These are phyloP conservation scores for Heterodera schachtii DNA, from an alignment of 1,140 invertebrate species.

Conservation along the genomic window DNA sequence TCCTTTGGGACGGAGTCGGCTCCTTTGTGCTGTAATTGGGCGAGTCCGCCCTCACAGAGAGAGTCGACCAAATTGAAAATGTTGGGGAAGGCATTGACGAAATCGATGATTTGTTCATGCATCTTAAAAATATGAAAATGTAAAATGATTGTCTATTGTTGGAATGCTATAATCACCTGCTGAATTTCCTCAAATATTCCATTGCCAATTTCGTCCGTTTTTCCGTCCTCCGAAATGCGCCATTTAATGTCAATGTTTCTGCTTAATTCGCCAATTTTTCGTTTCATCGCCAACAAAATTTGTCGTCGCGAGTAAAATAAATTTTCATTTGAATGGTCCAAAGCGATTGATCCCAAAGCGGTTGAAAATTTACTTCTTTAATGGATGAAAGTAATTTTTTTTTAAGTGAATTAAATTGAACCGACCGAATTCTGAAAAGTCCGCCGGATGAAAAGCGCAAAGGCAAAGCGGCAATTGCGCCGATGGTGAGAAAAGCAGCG, in stretches of 20 bases:
- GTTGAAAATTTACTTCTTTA: conserved; percentile 42
- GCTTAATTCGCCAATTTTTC: conserved; percentile 49
- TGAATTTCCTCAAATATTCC: conserved; percentile 53
- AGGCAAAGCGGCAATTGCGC: conserved; percentile 53
- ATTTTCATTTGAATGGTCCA: conserved; percentile 47
- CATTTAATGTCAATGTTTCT: conserved; percentile 53
- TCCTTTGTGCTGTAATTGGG: conserved; percentile 32
- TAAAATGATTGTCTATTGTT: not conserved
- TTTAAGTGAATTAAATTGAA: not conserved
- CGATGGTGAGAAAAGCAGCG: conserved; percentile 43
- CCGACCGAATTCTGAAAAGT: conserved; percentile 36
- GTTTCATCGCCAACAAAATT: conserved; percentile 44
- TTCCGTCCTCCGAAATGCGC: conserved; percentile 46
- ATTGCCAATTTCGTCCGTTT: conserved; percentile 47
- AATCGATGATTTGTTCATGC: conserved; percentile 39
- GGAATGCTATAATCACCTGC: conserved; percentile 37
- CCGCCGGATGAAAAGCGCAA: conserved; percentile 55
- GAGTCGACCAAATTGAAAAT: conserved; percentile 51
- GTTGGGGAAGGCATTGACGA: conserved; percentile 56
- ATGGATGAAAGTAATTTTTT: not conserved
- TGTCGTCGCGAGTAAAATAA: conserved; percentile 43
- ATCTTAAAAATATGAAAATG: conserved; percentile 41
- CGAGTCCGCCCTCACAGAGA: conserved; percentile 42
- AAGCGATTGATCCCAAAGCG: conserved; percentile 36
- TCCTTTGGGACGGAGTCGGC: conserved; percentile 24